Evolutionary conservation across 2,888 invertebrate species (phyloP), one percentile per base, ranked within the genome.

Genomic region (Trachelus tabidus): DNA sequence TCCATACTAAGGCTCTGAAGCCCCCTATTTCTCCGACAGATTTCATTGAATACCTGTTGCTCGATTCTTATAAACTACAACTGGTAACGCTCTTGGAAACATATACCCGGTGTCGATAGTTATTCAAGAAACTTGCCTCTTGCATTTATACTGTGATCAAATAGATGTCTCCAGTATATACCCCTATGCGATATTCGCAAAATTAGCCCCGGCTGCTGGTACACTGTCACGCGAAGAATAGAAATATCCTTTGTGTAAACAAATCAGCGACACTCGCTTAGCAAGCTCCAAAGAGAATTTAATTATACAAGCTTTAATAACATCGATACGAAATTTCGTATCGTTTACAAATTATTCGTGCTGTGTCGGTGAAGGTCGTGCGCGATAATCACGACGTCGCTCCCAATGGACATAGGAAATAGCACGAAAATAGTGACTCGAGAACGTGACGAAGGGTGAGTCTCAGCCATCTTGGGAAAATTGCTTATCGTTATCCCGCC

Each of bases 381-480:
- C 71, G 71, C 31, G 71, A 71, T 33, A 71, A 31, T 56, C 56
- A 56, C 56, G 23, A 56, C 56, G 71, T 33, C 6, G 71, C 31
- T 71, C 71, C 71, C 31, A 56, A 56, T 71, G 33, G 31, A 71
- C 71, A 31, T 34, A 34, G 71, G 12, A 34, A 33, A 23, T 12
- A 71, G 31, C 12, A 34, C 34, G 71, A 33, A 71, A 71, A 34
- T 56, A 56, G 56, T 56, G 56, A 56, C 1, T 56, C 56, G 2
- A 56, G 56, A 56, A 23, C 56, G 56, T 56, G 23, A 56, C 56
- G 56, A 56, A 56, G 56, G 76, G 76, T 35, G 30, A 76, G 71
- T 69, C 30, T 79, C 84, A 79, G 85, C 84, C 84, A 84, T 84
- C 77, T 84, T 84, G 83, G 73, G 75, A 79, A 83, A 79, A 81